Conservation (phyloP, 2,797 vertebrate genomes). For the Acanthis flammea region DNA sequence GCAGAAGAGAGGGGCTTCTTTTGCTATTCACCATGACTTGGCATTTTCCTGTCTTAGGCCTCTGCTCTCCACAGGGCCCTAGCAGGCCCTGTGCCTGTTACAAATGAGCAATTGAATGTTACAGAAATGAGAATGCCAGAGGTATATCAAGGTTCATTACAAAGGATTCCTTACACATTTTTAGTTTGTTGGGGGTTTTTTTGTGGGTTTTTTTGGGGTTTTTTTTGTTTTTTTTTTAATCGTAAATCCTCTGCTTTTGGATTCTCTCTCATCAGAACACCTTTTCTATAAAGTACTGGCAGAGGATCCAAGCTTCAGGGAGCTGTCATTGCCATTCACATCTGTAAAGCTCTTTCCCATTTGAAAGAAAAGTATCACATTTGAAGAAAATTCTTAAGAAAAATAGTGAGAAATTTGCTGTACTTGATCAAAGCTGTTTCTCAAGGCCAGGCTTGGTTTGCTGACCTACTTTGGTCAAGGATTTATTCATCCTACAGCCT, state of each 20-base stretch:
- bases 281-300: background rate
- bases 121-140: background rate
- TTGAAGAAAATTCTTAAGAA: background rate
- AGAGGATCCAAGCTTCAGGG: background rate
- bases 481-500: background rate
- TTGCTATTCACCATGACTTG: too few relatives aligned
- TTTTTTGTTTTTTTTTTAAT: background rate
- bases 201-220: too few relatives aligned
- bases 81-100: too few relatives aligned
- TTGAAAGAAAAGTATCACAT: background rate
- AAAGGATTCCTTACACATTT: background rate
- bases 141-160: background rate
- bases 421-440: background rate
- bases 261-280: background rate
- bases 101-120: background rate
- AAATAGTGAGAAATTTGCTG: background rate
- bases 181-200: background rate
- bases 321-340: background rate
- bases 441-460: background rate
- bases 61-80: too few relatives aligned
- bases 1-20: too few relatives aligned
- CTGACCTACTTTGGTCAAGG: slow-evolving; percentile 35
- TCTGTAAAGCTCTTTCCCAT: background rate
- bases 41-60: too few relatives aligned
- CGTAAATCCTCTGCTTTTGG: background rate